A percentile compares a stretch with the other conserved stretches of the same genome.
phyloP scores from a whole-genome alignment of 1,140 invertebrate genomes.

The Drosophila orosa region DNA sequence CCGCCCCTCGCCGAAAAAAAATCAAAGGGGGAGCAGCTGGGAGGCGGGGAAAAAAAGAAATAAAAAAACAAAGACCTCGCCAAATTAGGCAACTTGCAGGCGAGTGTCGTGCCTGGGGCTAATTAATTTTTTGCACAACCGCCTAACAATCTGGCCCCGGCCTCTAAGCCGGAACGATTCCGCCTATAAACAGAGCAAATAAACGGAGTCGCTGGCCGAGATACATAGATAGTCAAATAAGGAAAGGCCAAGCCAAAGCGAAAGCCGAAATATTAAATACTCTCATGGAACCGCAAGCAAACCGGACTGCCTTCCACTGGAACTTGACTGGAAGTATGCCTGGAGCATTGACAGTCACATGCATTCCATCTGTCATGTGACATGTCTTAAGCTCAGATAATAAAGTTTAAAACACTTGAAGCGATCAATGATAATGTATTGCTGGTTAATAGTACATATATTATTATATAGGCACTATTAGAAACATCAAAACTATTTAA shows the following conservation, averaged over 20 bases:
- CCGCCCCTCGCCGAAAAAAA: constrained; percentile 38
- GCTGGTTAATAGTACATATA: not conserved
- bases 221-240: constrained; percentile 25
- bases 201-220: constrained; percentile 13
- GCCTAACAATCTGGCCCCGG: constrained; percentile 61
- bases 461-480: not conserved
- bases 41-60: constrained; percentile 4
- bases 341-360: constrained; percentile 7
- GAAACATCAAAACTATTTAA: not conserved
- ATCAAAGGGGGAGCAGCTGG: constrained; percentile 8
- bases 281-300: not conserved
- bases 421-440: not conserved
- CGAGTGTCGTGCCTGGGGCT: constrained; percentile 63
- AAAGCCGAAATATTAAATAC: constrained; percentile 7
- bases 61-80: constrained; percentile 32
- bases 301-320: not conserved
- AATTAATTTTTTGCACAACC: constrained; percentile 74
- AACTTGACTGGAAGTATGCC: not conserved
- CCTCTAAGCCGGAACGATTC: constrained; percentile 46
- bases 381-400: not conserved
- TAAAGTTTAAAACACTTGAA: not conserved
- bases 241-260: too few species aligned
- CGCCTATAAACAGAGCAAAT: constrained; percentile 59
- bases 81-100: constrained; percentile 52
- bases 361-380: constrained; percentile 1